Percentiles rank a stretch among this genome's conserved stretches.
Evolutionary conservation across 2,797 vertebrate species (phyloP).

Genomic region (Acrocephalus scirpaceus): DNA sequence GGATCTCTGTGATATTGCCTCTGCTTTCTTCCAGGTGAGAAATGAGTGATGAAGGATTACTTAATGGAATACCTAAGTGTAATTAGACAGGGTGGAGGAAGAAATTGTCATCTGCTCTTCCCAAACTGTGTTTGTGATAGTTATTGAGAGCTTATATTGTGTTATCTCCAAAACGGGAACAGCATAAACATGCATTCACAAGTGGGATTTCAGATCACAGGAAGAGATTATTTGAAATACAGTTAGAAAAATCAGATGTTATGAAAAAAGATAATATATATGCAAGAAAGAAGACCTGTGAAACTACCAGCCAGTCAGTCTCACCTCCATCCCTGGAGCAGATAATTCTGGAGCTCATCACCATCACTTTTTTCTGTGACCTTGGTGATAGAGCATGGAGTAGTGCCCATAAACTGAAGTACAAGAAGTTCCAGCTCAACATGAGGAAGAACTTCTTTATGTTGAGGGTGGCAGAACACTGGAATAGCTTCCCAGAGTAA

Average conservation of each 20-base stretch:
- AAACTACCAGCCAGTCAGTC: not conserved
- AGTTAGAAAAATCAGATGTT: not conserved
- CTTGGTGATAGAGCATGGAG: not conserved
- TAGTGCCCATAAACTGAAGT: not conserved
- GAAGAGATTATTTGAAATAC: not conserved
- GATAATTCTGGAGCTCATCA: not conserved
- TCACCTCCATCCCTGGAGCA: not conserved
- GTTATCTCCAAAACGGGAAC: not conserved
- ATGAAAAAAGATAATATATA: not conserved
- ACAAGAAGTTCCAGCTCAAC: not conserved
- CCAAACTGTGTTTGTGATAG: not conserved
- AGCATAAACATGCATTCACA: not conserved
- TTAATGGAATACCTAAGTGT: not conserved
- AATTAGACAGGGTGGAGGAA: not conserved
- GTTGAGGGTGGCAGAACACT: not conserved
- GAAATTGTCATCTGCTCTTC: not conserved
- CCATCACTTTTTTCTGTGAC: not conserved
- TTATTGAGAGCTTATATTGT: not conserved
- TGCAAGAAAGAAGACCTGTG: not conserved
- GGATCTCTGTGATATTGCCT: not conserved
- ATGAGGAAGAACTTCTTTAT: not conserved
- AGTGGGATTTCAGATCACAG: not conserved
- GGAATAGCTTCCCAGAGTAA: not conserved
- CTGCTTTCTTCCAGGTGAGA: not conserved
- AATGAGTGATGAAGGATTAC: not conserved